These are phyloP conservation scores for Phyllopteryx taeniolatus DNA, from an alignment of 2,113 vertebrate genomes.

Conservation along the genomic window DNA sequence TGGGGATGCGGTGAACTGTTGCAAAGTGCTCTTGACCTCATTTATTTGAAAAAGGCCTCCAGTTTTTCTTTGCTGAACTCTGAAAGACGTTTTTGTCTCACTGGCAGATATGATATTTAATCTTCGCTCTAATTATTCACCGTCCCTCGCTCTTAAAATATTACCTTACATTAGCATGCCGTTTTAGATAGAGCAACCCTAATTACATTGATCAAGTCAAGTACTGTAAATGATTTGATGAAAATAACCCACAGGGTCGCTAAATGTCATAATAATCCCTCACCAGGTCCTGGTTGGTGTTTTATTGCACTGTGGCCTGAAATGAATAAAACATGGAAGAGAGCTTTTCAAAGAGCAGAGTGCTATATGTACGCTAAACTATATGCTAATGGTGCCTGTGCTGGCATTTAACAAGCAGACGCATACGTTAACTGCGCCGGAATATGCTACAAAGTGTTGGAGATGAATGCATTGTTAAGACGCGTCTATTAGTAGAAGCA, in stretches of 20 bases:
- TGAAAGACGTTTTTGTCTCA: slow-evolving; percentile 15
- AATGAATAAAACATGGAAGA: slow-evolving; percentile 24
- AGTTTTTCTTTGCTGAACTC: slow-evolving; percentile 15
- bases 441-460: background rate
- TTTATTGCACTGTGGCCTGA: background rate
- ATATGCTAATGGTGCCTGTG: slow-evolving; percentile 7
- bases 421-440: slow-evolving; percentile 1
- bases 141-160: background rate
- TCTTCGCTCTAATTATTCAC: slow-evolving; percentile 11
- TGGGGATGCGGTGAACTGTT: slow-evolving; percentile 27
- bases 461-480: slow-evolving; percentile 10
- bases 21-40: slow-evolving; percentile 37
- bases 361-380: background rate
- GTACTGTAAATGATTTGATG: slow-evolving; percentile 1
- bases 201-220: background rate
- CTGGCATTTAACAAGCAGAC: slow-evolving; percentile 12
- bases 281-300: slow-evolving; percentile 6
- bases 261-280: slow-evolving; percentile 28
- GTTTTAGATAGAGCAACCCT: background rate
- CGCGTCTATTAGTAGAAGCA: slow-evolving; percentile 2
- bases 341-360: slow-evolving; percentile 21
- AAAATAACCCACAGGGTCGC: slow-evolving; percentile 11
- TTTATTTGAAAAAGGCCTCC: slow-evolving; percentile 17
- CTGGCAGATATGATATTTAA: slow-evolving; percentile 4
- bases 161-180: background rate